Percentiles rank a stretch among this genome's conserved stretches.
These are phyloP conservation scores for Coturnix japonica DNA, from an alignment of 2,113 vertebrate genomes.

Conservation along the genomic window DNA sequence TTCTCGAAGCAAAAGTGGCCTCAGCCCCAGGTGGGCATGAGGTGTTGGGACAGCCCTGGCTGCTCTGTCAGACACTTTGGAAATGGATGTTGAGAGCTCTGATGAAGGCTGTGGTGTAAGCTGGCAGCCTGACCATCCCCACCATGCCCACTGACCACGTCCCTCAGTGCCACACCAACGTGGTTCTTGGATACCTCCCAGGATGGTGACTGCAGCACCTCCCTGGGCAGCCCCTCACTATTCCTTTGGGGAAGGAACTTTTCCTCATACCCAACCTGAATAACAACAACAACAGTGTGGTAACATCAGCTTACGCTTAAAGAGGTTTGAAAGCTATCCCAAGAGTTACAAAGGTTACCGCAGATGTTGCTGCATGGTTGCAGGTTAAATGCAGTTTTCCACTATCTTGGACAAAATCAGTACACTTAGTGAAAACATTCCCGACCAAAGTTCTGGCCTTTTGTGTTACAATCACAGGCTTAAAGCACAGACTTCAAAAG, in stretches of 20 bases:
- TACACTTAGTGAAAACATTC: not conserved
- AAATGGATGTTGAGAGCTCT: not conserved
- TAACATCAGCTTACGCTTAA: not conserved
- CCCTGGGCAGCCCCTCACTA: no score
- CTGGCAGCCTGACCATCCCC: no score
- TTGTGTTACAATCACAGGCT: slow-evolving; percentile 56
- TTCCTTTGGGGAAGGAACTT: no score
- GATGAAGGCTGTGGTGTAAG: not conserved
- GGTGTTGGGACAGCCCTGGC: rapidly evolving
- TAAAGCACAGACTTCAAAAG: slow-evolving; percentile 74
- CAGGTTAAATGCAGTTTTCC: not conserved
- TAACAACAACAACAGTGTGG: not conserved
- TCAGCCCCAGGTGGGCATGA: rapidly evolving
- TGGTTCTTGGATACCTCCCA: no score
- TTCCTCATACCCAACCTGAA: no score
- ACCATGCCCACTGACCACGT: no score
- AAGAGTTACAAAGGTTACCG: not conserved
- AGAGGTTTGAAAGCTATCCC: not conserved
- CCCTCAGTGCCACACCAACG: no score
- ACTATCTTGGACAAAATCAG: slow-evolving; percentile 13
- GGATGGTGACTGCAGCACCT: no score
- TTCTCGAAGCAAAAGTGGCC: not conserved
- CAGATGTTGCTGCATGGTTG: not conserved
- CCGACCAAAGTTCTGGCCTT: slow-evolving; percentile 5
- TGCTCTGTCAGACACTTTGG: not conserved